Evolutionary conservation across 1,140 invertebrate species (phyloP), one percentile per base, ranked within the genome.

Genomic region (Drosophila tristis): DNA sequence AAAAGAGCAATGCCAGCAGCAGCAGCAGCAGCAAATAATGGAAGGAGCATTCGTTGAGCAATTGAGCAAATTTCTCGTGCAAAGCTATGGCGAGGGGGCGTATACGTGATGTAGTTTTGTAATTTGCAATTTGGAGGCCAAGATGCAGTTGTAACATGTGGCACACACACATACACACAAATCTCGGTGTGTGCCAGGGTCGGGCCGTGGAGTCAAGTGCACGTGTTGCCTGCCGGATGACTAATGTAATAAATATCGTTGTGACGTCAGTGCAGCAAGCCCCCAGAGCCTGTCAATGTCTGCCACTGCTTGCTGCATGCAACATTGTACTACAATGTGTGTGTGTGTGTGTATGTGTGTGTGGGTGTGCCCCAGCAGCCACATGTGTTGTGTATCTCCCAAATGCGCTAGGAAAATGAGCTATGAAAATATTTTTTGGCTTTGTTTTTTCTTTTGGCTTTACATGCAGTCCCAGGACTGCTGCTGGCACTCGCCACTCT

Each of bases 221-320:
- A 81, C 78, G 49, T 85, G 64, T 78, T 70, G 74, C 63, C 54
- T 61, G 75, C 65, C 80, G 73, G 77, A 80, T 74, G 77, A 58
- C 66, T 79, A 87, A 87, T 81, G 84, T 68, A 76, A 86, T 87
- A 87, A 64, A 87, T 81, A 87, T 64, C 73, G 51, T 26, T 75
- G 81, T 64, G 63, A 63, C 74, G 66, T 77, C 67, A 74, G 49
- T 26, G 11, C 35, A 39, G 35, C 4, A 53, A 62, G 65, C 51
- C 47, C 43, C 57, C 35, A 59, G 47, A 23, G 70, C 59, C 53
- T 58, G 71, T 74, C 72, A 74, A 68, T 62, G 64, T 62, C n/a
- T 55, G 51, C 9, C 9, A 20, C 2, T 31, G 25, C 26, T 13
- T 16, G 43, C 43, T 8, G 15, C 7, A 4, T 25, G n/a, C 44